Base-by-base conservation (phyloP, 1,140 invertebrate genomes). In the Camponotus vicinus region DNA sequence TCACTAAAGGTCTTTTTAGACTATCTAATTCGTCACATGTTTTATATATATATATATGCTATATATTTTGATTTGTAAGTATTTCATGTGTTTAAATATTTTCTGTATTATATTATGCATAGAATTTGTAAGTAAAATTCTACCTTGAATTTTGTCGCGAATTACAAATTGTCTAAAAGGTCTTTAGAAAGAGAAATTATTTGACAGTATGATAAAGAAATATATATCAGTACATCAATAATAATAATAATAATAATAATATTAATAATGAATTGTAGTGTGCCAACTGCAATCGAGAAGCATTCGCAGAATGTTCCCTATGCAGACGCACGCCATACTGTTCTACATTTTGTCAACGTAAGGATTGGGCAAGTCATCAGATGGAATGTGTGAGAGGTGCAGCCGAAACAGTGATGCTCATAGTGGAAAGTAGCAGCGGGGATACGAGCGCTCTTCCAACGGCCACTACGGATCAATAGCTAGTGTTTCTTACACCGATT, bases 281-380 rank as follows among this genome's bases (percentile, higher is more conserved):
- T 95, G 97, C 97, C 15, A 98, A 98, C 92, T 98, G 98, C 91
- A 97, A 98, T 94, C 95, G 98, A 80, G 98, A 98, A 93, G 98
- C 98, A 5, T 96, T 97, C 77, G 97, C 97, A 0, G 98, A 98
- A 93, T 98, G 98, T 94, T 98, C 98, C 0, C 93, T 98, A 42
- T 98, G 98, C 92, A 96, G 98, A 63, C 96, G 97, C 73, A 98
- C 97, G 3, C 97, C 97, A 45, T 98, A 98, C 91, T 98, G 98
- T 93, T 98, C 98, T 3, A 97, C 97, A 18, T 98, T 98, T 93
- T 98, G 98, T 93, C 98, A 98, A 94, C 96, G 97, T 69, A 98
- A 98, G 94, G 98, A 98, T 94, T 98, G 98, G 98, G 96, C 96
- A 34, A 96, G 96, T 37, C 98, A 98, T 94, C 97, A 98, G 93